Evolutionary conservation across 2,113 vertebrate species (phyloP), one percentile per base, ranked within the genome.

Genomic region (Eira barbara): DNA sequence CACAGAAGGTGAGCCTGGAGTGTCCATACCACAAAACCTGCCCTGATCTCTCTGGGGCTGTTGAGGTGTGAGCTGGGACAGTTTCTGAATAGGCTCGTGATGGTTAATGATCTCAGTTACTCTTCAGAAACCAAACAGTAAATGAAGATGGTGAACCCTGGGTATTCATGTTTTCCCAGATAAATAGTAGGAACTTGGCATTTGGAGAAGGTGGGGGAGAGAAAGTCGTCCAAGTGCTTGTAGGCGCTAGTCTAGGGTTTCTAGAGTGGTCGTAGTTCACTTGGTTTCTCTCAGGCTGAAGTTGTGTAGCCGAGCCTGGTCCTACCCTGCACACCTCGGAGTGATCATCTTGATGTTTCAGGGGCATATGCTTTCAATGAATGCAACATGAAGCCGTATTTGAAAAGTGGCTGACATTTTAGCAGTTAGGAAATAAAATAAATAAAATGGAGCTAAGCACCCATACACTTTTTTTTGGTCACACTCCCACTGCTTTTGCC

Each of bases 321-420:
- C 89, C 65, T 90, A 17, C 10, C 15, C 67, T 23, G 29, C 20
- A 25, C 12, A 47, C 29, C 69, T 92, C 9, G 4, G 36, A 69
- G 34, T 10, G 4, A 36, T 47, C 42, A 6, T 79, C 36, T 92
- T 89, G 82, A 23, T 94, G 95, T 81, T 94, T 94, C 31, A 27
- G 21, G 82, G 57, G 31, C 2, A 4, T 71, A n/a, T 69, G 15
- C 89, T 85, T 93, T 76, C 23, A 79, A 7, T 3, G n/a, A 92
- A 10, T 67, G 55, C 27, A 91, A 36, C 13, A 15, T 31, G 31
- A 49, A 96, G 8, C 55, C 6, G 0, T 85, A 47, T 85, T 96
- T 94, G 90, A 39, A 82, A 65, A 96, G 69, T 61, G 55, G 6
- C 45, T 76, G 42, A 29, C 55, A 71, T 79, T 92, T 92, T 61